Percentiles rank a stretch among this genome's conserved stretches.
Conservation (phyloP, 2,113 vertebrate genomes). For the Nibea coibor region DNA sequence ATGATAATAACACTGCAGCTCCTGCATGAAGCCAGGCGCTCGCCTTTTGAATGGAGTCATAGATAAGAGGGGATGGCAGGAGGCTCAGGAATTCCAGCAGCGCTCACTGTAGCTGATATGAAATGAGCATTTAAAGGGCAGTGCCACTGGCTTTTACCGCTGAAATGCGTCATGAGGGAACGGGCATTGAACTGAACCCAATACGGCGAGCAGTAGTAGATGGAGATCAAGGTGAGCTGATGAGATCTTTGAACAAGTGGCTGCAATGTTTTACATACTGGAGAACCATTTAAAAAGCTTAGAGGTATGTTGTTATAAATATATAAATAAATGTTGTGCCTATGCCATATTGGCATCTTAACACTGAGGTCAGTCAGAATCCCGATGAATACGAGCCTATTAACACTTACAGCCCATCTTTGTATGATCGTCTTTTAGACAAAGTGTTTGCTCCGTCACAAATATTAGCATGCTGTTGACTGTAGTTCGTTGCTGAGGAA, state of each 20-base stretch:
- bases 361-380: no score
- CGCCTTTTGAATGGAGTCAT: slow-evolving; percentile 47
- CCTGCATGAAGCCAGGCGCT: slow-evolving; percentile 48
- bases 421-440: not conserved
- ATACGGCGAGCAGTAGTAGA: not conserved
- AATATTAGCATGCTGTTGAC: not conserved
- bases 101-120: slow-evolving; percentile 31
- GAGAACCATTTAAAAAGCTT: not conserved
- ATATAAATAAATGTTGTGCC: not conserved
- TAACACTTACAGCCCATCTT: not conserved
- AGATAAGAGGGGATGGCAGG: slow-evolving; percentile 50
- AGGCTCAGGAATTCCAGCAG: slow-evolving; percentile 33
- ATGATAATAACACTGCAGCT: slow-evolving; percentile 69
- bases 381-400: not conserved
- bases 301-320: no score
- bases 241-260: not conserved
- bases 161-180: not conserved
- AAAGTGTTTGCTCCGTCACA: not conserved
- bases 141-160: not conserved
- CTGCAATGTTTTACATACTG: slow-evolving; percentile 23
- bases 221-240: not conserved
- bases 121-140: slow-evolving; percentile 47
- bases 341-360: not conserved
- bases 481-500: not conserved
- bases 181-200: not conserved